Percentiles rank a stretch among this genome's conserved stretches.
Evolutionary conservation across 2,888 invertebrate genomes (phyloP).

Genomic region (Nymphalis urticae): DNA sequence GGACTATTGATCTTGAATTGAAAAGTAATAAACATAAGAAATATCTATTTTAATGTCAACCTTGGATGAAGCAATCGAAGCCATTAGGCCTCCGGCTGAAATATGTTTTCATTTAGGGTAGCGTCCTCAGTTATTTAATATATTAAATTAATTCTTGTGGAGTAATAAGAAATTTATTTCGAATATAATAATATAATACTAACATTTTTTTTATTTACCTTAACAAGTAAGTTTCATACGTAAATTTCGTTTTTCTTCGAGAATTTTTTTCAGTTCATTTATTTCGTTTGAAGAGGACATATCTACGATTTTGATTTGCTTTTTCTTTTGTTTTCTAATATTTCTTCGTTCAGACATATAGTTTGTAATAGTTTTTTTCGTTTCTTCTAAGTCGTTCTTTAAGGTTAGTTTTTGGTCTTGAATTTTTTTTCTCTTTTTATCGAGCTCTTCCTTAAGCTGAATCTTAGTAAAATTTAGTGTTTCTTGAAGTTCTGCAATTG

Average conservation of each 20-base stretch:
- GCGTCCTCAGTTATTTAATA: not conserved
- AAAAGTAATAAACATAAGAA: conserved; percentile 11
- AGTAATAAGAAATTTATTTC: not conserved
- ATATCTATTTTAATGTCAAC: conserved; percentile 12
- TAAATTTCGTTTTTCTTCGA: conserved; percentile 74
- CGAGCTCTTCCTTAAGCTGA: conserved; percentile 76
- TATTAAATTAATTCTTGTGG: not conserved
- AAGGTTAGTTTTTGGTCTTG: conserved; percentile 66
- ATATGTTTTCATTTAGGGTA: conserved; percentile 19
- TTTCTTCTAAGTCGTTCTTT: conserved; percentile 71
- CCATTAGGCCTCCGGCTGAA: conserved; percentile 24
- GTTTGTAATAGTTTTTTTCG: conserved; percentile 67
- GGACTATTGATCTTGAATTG: conserved; percentile 1
- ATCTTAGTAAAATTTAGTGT: conserved; percentile 75
- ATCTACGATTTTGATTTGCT: conserved; percentile 44
- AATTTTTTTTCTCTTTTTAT: conserved; percentile 71
- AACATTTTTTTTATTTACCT: conserved; percentile 4
- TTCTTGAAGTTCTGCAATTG: conserved; percentile 83
- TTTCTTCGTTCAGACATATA: conserved; percentile 60
- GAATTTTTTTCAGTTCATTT: conserved; percentile 67
- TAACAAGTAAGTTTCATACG: conserved; percentile 49
- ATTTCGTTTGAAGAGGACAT: conserved; percentile 65
- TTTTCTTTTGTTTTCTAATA: conserved; percentile 55
- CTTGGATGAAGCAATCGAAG: conserved; percentile 21
- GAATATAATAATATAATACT: conserved; percentile 2